Percentiles rank a stretch among this genome's conserved stretches.
Conservation (phyloP, 1,140 invertebrate species). For the Temnothorax nylanderi region DNA sequence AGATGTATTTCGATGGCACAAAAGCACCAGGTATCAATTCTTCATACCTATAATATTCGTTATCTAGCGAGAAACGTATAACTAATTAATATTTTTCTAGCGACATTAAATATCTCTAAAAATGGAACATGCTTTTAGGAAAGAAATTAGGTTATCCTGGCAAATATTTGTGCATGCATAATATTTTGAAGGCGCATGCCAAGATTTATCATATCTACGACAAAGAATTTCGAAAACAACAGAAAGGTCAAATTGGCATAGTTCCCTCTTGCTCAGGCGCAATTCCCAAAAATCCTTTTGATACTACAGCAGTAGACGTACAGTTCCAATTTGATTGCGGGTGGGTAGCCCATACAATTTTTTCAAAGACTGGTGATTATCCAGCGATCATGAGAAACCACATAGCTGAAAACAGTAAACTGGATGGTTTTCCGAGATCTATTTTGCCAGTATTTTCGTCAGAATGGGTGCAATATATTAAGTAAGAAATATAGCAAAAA, state of each 20-base stretch:
- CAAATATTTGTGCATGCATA: slow-evolving; percentile 86
- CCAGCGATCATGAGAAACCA: slow-evolving; percentile 86
- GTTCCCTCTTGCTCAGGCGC: slow-evolving; percentile 44
- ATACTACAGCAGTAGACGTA: slow-evolving; percentile 65
- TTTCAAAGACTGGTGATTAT: slow-evolving; percentile 87
- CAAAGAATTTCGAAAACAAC: slow-evolving; percentile 86
- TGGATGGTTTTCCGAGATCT: slow-evolving; percentile 85
- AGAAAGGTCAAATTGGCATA: slow-evolving; percentile 85
- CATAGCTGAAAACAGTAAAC: slow-evolving; percentile 85
- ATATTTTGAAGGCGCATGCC: slow-evolving; percentile 86
- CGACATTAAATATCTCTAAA: slow-evolving; percentile 64
- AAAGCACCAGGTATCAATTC: slow-evolving; percentile 70
- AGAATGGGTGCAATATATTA: slow-evolving; percentile 83
- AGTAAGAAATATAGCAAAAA: slow-evolving; percentile 63
- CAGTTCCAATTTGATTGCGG: slow-evolving; percentile 85
- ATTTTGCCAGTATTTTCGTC: slow-evolving; percentile 85
- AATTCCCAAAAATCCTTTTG: slow-evolving; percentile 64
- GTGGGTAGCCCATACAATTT: slow-evolving; percentile 88
- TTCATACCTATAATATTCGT: not conserved
- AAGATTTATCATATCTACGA: slow-evolving; percentile 88
- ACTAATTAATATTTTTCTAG: not conserved
- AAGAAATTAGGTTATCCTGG: slow-evolving; percentile 84
- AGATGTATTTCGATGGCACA: slow-evolving; percentile 71
- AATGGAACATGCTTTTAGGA: slow-evolving; percentile 82
- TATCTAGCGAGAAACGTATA: not conserved